phyloP scores from a whole-genome alignment of 2,888 invertebrate species.

The Drosophila mimica region DNA sequence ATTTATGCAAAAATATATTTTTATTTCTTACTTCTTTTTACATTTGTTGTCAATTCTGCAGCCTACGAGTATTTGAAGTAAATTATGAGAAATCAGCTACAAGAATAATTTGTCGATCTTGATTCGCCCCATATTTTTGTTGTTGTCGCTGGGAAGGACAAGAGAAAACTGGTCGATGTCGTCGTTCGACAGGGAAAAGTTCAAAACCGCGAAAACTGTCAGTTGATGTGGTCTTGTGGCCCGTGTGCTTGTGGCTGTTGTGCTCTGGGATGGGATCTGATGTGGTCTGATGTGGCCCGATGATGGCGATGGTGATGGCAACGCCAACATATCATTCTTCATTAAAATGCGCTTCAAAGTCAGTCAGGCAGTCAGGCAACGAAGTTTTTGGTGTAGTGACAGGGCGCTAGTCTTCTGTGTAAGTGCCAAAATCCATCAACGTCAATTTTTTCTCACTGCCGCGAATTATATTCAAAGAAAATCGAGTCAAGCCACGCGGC shows the following conservation, averaged over 20 bases:
- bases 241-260: conserved; percentile 54
- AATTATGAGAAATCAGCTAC: conserved; percentile 36
- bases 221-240: conserved; percentile 61
- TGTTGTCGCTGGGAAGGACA: conserved; percentile 38
- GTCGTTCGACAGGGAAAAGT: conserved; percentile 63
- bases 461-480: conserved; percentile 82
- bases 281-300: conserved; percentile 30
- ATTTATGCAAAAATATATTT: conserved; percentile 49
- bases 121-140: conserved; percentile 12
- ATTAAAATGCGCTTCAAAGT: conserved; percentile 81
- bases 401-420: conserved; percentile 75
- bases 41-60: neutral
- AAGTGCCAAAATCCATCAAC: conserved; percentile 84
- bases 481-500: conserved; percentile 59
- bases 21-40: neutral
- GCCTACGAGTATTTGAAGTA: conserved; percentile 35
- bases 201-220: conserved; percentile 80
- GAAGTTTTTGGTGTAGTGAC: conserved; percentile 69
- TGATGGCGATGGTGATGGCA: conserved; percentile 47
- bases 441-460: conserved; percentile 72
- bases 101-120: conserved; percentile 47
- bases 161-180: conserved; percentile 69
- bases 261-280: conserved; percentile 25
- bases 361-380: conserved; percentile 55
- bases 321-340: conserved; percentile 81